Evolutionary conservation across 2,113 vertebrate genomes (phyloP).

Genomic region (Malurus cyaneus): DNA sequence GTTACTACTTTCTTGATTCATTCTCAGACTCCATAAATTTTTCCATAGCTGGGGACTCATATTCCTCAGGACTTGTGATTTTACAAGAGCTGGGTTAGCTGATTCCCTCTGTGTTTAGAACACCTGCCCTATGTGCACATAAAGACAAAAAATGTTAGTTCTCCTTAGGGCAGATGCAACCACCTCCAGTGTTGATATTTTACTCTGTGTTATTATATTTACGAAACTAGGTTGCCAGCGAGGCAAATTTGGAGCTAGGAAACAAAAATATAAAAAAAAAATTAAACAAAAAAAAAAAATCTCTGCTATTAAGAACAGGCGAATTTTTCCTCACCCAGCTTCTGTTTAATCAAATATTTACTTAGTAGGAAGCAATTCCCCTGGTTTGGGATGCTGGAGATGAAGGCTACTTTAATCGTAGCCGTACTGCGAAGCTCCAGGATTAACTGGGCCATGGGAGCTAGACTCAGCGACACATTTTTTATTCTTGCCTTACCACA

Average conservation of each 20-base stretch:
- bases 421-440: too few relatives aligned
- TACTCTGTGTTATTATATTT: neutral
- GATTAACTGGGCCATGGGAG: too few relatives aligned
- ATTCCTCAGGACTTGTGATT: neutral
- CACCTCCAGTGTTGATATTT: neutral
- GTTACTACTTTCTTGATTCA: too few relatives aligned
- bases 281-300: neutral
- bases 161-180: neutral
- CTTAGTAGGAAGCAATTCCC: too few relatives aligned
- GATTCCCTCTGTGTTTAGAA: neutral
- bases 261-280: neutral
- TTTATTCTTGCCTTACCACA: too few relatives aligned
- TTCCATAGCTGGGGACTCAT: neutral
- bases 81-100: neutral
- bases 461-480: too few relatives aligned
- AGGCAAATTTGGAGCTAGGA: too few relatives aligned
- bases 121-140: neutral
- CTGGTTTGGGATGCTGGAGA: too few relatives aligned
- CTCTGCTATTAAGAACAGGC: too few relatives aligned
- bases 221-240: neutral
- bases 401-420: too few relatives aligned
- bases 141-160: neutral
- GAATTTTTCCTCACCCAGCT: too few relatives aligned
- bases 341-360: too few relatives aligned
- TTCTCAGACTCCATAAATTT: neutral